These are phyloP conservation scores for Pagetopsis macropterus DNA, from an alignment of 2,797 vertebrate species.

Conservation along the genomic window DNA sequence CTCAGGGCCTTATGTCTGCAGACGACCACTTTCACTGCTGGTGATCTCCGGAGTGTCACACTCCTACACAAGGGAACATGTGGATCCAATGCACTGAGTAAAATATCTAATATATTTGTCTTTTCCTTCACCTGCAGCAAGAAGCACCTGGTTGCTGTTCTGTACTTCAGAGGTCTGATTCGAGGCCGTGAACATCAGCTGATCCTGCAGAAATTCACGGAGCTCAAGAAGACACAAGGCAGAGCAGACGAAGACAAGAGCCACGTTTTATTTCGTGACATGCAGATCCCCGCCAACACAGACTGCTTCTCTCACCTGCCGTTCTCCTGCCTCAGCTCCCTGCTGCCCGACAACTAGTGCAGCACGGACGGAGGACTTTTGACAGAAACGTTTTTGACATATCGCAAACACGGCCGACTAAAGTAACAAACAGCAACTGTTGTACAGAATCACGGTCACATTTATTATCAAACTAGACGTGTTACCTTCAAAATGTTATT, in stretches of 20 bases:
- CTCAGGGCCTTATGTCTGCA: conserved; percentile 7
- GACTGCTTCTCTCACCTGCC: conserved; percentile 65
- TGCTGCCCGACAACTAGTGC: conserved; percentile 27
- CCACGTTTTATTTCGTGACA: conserved; percentile 70
- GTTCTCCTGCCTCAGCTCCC: conserved; percentile 50
- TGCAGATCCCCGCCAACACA: conserved; percentile 62
- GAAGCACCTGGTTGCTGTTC: conserved; percentile 79
- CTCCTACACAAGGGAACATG: no score
- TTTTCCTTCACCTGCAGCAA: conserved; percentile 61
- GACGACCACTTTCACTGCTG: neutral
- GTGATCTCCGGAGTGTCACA: no score
- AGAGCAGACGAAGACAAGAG: neutral
- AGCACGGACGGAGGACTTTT: neutral
- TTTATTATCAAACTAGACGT: no score
- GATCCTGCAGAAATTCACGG: conserved; percentile 63
- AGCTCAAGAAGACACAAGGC: conserved; percentile 52
- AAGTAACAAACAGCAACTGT: neutral
- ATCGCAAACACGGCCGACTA: neutral
- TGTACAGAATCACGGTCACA: neutral
- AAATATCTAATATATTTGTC: neutral
- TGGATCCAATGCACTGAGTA: neutral
- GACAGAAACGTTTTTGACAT: neutral
- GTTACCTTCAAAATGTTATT: no score
- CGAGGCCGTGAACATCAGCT: conserved; percentile 67
- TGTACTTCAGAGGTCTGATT: conserved; percentile 78